phyloP scores from a whole-genome alignment of 2,797 vertebrate species.

The Danio aesculapii region DNA sequence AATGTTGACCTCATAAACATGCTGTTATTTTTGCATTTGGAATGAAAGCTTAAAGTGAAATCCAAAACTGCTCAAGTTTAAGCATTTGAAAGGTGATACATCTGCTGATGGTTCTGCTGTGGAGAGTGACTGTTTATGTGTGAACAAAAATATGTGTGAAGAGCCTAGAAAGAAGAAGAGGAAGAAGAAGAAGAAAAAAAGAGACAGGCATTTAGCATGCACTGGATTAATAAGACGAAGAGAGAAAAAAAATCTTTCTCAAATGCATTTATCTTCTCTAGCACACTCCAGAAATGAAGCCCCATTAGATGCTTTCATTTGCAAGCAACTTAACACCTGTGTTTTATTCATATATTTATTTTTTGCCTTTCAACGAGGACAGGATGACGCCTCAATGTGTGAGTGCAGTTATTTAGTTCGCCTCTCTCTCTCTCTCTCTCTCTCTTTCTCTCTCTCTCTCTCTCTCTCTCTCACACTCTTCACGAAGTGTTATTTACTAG shows the following conservation, averaged over 20 bases:
- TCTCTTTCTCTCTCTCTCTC: constrained; percentile 9
- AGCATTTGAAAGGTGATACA: background rate
- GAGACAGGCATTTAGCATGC: constrained; percentile 74
- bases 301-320: constrained; percentile 77
- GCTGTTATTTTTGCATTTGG: background rate
- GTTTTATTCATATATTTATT: constrained; percentile 73
- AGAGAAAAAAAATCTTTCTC: constrained; percentile 70
- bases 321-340: constrained; percentile 80
- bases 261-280: constrained; percentile 75
- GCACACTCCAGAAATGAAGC: constrained; percentile 74
- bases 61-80: background rate
- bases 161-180: constrained; percentile 54
- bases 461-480: constrained; percentile 34
- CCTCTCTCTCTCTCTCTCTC: constrained; percentile 11
- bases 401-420: constrained; percentile 76
- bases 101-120: background rate
- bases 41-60: background rate
- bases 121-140: constrained; percentile 7
- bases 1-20: background rate
- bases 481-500: constrained; percentile 84
- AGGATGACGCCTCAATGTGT: constrained; percentile 78
- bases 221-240: constrained; percentile 75
- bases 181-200: constrained; percentile 59
- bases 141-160: constrained; percentile 24
- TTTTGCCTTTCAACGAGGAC: constrained; percentile 81